phyloP scores from a whole-genome alignment of 2,888 invertebrate species.

The Vesta saturnalis region DNA sequence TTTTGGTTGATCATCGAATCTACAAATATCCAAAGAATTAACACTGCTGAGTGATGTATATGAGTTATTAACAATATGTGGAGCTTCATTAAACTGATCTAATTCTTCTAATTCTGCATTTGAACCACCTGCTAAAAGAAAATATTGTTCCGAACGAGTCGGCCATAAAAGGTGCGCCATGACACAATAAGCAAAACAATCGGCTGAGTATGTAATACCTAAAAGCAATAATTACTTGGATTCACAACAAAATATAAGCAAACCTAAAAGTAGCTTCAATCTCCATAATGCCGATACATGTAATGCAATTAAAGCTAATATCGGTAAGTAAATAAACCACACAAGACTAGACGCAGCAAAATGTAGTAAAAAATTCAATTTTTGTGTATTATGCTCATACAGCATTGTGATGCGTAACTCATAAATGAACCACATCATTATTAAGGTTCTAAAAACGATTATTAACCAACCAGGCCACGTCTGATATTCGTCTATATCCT shows the following conservation, averaged over 20 bases:
- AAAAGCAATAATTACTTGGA: conserved; percentile 49
- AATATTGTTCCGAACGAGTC: conserved; percentile 90
- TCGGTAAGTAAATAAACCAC: conserved; percentile 97
- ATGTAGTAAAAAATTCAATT: conserved; percentile 93
- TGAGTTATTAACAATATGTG: conserved; percentile 78
- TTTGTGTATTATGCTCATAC: conserved; percentile 82
- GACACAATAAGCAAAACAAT: conserved; percentile 93
- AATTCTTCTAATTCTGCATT: conserved; percentile 82
- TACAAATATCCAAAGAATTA: conserved; percentile 56
- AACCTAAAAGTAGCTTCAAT: conserved; percentile 92
- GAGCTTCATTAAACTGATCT: conserved; percentile 92
- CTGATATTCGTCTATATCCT: conserved; percentile 96
- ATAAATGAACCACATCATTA: conserved; percentile 90
- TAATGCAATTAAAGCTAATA: conserved; percentile 91
- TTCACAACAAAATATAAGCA: conserved; percentile 36
- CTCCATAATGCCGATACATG: conserved; percentile 96
- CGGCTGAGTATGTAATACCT: conserved; percentile 96
- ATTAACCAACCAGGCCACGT: conserved; percentile 98
- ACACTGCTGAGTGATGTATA: conserved; percentile 59
- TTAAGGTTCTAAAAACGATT: conserved; percentile 82
- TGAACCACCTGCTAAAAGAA: conserved; percentile 79
- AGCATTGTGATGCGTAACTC: conserved; percentile 80
- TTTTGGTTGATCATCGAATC: conserved; percentile 55
- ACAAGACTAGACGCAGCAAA: conserved; percentile 97
- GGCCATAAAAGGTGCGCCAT: conserved; percentile 98